A percentile compares a stretch with the other conserved stretches of the same genome.
Conservation (phyloP, 2,797 vertebrate species). For the Hypotaenidia philippensis region DNA sequence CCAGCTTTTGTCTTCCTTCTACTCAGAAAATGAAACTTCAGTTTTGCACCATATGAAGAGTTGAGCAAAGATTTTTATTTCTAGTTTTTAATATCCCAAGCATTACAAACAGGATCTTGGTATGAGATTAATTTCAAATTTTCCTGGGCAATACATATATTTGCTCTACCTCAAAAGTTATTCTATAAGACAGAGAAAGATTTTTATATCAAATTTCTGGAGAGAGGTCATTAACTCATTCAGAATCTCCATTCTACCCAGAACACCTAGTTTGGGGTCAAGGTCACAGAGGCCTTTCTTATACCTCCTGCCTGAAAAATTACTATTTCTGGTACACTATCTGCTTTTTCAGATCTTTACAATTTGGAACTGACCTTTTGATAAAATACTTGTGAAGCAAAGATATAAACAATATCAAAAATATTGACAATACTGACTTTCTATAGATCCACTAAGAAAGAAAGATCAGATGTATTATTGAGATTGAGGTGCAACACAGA, state of each 20-base stretch:
- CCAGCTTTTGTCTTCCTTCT: background rate
- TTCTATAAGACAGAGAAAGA: background rate
- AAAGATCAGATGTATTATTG: background rate
- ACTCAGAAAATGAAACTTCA: background rate
- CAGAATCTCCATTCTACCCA: background rate
- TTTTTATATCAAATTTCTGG: background rate
- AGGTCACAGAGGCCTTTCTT: background rate
- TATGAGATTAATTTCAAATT: background rate
- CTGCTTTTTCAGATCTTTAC: background rate
- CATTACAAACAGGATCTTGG: background rate
- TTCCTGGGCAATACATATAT: background rate
- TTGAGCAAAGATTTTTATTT: background rate
- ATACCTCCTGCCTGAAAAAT: background rate
- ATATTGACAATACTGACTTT: background rate
- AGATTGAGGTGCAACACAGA: background rate
- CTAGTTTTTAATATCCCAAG: background rate
- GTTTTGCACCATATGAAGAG: background rate
- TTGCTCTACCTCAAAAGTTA: background rate
- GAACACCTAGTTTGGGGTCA: background rate
- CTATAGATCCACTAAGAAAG: background rate
- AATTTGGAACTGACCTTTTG: background rate
- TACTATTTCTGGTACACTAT: rapidly evolving
- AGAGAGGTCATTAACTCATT: background rate
- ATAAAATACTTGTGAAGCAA: background rate
- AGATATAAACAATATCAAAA: background rate